Evolutionary conservation across 2,113 vertebrate genomes (phyloP).

Genomic region (Etheostoma cragini): DNA sequence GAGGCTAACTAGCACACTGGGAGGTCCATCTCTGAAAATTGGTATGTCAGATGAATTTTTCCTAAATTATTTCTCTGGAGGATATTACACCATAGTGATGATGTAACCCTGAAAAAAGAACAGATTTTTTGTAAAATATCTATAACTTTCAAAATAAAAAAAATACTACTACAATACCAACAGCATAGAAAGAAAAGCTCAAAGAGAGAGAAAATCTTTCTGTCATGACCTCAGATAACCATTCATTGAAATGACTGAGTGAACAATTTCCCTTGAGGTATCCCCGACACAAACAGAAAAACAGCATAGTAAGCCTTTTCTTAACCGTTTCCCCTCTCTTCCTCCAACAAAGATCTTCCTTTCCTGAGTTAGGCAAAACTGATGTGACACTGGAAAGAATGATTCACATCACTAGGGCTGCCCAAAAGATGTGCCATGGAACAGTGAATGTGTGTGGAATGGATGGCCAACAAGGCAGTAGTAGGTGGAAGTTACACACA

Average conservation of each 20-base stretch:
- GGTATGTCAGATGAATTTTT: background rate
- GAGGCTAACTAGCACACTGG: too few relatives aligned
- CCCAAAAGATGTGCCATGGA: background rate
- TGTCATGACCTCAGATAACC: background rate
- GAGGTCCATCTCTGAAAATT: too few relatives aligned
- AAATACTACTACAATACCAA: background rate
- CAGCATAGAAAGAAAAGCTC: background rate
- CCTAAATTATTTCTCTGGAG: background rate
- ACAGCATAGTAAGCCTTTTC: conserved; percentile 18
- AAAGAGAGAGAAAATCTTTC: conserved; percentile 10
- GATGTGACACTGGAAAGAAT: conserved; percentile 43
- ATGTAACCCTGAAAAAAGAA: background rate
- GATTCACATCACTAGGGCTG: conserved; percentile 26
- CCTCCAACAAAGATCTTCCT: background rate
- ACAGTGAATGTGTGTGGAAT: background rate
- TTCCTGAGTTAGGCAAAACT: conserved; percentile 33
- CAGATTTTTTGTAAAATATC: background rate
- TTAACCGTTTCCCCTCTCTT: background rate
- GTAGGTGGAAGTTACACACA: background rate
- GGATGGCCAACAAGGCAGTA: background rate
- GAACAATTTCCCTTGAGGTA: conserved; percentile 24
- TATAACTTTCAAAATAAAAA: background rate
- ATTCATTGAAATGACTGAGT: background rate
- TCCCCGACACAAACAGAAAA: conserved; percentile 31
- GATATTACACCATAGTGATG: too few relatives aligned